phyloP scores from a whole-genome alignment of 2,888 invertebrate genomes.

The Drosophila anceps region DNA sequence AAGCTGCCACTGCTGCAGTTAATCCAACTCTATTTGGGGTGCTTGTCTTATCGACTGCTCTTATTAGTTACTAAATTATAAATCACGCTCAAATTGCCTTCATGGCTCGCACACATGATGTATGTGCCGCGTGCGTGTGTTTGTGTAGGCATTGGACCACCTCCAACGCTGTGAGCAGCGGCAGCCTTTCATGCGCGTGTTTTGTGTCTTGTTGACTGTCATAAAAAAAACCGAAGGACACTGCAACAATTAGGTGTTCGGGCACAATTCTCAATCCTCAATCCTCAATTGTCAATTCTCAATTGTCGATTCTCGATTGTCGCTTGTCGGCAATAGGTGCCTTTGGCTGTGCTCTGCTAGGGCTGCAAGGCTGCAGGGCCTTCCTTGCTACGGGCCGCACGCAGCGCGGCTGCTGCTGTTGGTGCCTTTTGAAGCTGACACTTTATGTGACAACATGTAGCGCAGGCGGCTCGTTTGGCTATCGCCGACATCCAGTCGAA shows the following conservation, averaged over 20 bases:
- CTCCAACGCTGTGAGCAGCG: slow-evolving; percentile 39
- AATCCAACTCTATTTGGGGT: not conserved
- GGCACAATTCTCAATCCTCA: slow-evolving; percentile 38
- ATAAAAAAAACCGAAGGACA: slow-evolving; percentile 78
- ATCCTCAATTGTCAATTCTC: slow-evolving; percentile 32
- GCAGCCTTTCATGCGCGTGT: slow-evolving; percentile 43
- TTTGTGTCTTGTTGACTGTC: slow-evolving; percentile 50
- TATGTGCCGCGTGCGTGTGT: slow-evolving; percentile 1
- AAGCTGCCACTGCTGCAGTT: not conserved
- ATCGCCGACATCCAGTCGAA: slow-evolving; percentile 41
- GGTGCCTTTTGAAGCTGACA: slow-evolving; percentile 67
- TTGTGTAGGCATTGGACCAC: slow-evolving; percentile 39
- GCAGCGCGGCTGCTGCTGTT: slow-evolving; percentile 55
- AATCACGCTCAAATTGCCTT: slow-evolving; percentile 20
- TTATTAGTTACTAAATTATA: slow-evolving; percentile 1
- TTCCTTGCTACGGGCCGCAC: slow-evolving; percentile 55
- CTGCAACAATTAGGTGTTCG: slow-evolving; percentile 67
- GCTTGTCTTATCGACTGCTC: not conserved
- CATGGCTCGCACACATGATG: slow-evolving; percentile 24
- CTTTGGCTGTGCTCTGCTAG: not conserved
- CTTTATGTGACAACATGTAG: slow-evolving; percentile 78
- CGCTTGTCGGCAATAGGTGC: not conserved
- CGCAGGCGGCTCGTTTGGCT: slow-evolving; percentile 41
- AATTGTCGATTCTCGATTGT: slow-evolving; percentile 16
- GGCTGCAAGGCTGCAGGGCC: slow-evolving; percentile 7